Percentiles rank a stretch among this genome's conserved stretches.
These are phyloP conservation scores for Parascotia fuliginaria DNA, from an alignment of 2,888 invertebrate genomes.

Conservation along the genomic window DNA sequence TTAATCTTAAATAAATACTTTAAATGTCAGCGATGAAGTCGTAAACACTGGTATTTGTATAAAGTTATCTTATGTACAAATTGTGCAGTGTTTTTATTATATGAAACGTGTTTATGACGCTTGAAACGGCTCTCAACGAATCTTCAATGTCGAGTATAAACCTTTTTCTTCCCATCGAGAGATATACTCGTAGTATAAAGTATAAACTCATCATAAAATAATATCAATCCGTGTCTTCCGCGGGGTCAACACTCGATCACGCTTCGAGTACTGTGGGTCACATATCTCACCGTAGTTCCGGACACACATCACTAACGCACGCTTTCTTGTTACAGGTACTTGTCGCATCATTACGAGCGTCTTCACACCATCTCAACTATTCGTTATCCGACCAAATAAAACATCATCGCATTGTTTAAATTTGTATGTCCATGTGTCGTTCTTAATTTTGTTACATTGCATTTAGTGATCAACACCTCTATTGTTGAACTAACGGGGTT, in stretches of 20 bases:
- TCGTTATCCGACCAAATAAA: conserved; percentile 17
- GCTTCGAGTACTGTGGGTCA: not conserved
- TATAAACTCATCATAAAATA: not conserved
- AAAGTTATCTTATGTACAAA: too few relatives aligned
- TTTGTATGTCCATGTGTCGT: conserved; percentile 4
- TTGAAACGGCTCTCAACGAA: too few relatives aligned
- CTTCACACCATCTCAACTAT: conserved; percentile 20
- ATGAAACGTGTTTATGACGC: too few relatives aligned
- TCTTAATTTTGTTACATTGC: conserved; percentile 13
- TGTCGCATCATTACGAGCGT: conserved; percentile 14
- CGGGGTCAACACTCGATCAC: not conserved
- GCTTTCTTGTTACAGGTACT: conserved; percentile 49
- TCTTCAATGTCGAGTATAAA: too few relatives aligned
- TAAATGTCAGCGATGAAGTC: too few relatives aligned
- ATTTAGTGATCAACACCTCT: conserved; percentile 38
- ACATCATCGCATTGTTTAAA: conserved; percentile 1
- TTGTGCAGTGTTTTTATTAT: too few relatives aligned
- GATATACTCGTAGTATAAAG: not conserved
- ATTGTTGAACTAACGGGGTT: conserved; percentile 30
- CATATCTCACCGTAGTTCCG: not conserved
- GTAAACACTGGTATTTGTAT: too few relatives aligned
- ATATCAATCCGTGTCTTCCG: not conserved
- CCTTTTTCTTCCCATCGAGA: not conserved
- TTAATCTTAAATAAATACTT: too few relatives aligned
- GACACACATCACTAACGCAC: conserved; percentile 11